These are phyloP conservation scores for Pteruthius melanotis DNA, from an alignment of 2,113 vertebrate genomes.

Conservation along the genomic window DNA sequence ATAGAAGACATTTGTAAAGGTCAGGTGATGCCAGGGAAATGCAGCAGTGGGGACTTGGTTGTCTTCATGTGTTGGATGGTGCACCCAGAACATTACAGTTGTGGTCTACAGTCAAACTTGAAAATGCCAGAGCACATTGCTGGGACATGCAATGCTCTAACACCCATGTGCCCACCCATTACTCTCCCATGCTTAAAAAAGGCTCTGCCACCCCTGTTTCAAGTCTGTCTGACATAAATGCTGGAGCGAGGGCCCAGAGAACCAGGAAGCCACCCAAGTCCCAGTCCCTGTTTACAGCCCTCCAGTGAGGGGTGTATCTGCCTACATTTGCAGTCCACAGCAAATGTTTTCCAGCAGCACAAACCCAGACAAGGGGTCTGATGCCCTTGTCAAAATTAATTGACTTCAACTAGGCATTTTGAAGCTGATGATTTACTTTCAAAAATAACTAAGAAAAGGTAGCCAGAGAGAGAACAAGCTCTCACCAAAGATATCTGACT, in stretches of 20 bases:
- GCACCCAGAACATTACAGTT: neutral
- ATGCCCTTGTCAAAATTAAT: neutral
- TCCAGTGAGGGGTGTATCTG: neutral
- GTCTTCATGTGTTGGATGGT: neutral
- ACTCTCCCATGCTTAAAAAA: neutral
- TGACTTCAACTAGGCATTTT: neutral
- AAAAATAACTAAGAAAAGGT: neutral
- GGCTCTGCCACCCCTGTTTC: neutral
- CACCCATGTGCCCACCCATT: fast-evolving
- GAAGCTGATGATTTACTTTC: neutral
- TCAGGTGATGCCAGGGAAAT: neutral
- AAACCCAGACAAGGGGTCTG: neutral
- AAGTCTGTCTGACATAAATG: neutral
- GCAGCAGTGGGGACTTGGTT: neutral
- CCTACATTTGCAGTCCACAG: neutral
- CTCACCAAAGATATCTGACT: neutral
- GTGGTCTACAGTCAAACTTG: neutral
- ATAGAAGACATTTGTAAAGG: neutral
- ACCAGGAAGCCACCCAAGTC: neutral
- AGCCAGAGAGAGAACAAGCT: neutral
- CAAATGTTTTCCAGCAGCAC: neutral
- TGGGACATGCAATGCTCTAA: neutral
- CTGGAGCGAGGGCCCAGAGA: fast-evolving
- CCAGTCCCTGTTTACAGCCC: neutral
- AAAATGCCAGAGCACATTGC: neutral